Conservation (phyloP, 2,113 vertebrate genomes). For the Pithys albifrons region DNA sequence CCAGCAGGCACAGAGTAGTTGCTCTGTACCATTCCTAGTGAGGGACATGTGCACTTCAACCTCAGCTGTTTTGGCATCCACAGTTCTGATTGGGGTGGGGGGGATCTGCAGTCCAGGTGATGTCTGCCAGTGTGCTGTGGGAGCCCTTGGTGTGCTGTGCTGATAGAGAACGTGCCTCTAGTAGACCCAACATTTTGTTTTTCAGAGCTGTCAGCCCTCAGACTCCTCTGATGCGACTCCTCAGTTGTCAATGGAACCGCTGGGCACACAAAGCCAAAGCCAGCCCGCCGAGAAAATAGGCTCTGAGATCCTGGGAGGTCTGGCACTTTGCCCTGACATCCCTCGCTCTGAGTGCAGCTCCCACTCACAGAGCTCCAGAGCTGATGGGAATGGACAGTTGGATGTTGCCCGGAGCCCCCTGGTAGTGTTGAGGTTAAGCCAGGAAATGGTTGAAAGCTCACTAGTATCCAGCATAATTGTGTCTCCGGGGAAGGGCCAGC, state of each 20-base stretch:
- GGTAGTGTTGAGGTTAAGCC: constrained; percentile 74
- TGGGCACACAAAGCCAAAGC: constrained; percentile 19
- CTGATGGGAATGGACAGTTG: constrained; percentile 63
- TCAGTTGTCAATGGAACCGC: constrained; percentile 21
- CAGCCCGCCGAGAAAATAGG: constrained; percentile 47
- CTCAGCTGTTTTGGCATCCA: not conserved
- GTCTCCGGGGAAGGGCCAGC: constrained; percentile 71
- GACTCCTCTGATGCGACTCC: constrained; percentile 56
- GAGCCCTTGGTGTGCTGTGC: not conserved
- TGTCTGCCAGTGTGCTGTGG: not conserved
- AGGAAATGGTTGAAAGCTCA: constrained; percentile 73
- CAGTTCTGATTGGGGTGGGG: not conserved
- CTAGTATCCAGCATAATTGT: constrained; percentile 73
- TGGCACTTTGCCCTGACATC: constrained; percentile 59
- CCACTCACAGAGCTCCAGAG: constrained; percentile 22
- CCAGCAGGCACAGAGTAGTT: not conserved
- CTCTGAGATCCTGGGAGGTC: constrained; percentile 66
- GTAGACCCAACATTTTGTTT: constrained; percentile 53
- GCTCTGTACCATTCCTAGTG: not conserved
- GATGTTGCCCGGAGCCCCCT: constrained; percentile 66
- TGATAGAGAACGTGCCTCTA: not conserved
- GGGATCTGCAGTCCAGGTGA: not conserved
- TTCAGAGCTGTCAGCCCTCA: constrained; percentile 77
- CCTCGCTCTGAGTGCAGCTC: constrained; percentile 50
- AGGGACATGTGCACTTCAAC: not conserved